Evolutionary conservation across 2,797 vertebrate genomes (phyloP), one percentile per base, ranked within the genome.

Genomic region (Botia kubotai): DNA sequence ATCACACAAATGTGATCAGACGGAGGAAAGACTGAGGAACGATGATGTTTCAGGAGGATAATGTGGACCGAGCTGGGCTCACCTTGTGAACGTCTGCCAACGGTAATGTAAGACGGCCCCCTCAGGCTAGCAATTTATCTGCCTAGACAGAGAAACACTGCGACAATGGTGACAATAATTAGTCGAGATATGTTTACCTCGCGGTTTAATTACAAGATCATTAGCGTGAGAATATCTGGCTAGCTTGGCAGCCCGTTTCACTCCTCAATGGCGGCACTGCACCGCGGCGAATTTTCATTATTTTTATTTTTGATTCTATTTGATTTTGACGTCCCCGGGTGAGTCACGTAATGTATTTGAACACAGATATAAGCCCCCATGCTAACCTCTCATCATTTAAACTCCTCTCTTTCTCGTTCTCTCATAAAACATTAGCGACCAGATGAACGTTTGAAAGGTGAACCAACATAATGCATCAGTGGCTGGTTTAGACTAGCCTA

Each of bases 1-100:
- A 81, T 86, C 46, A 66, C 82, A 65, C 82, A 69, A 67, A 33
- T 74, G 74, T 82, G 81, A 84, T 83, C 81, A 26, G 58, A 77
- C 63, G 82, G 77, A 79, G 81, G 36, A 39, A 50, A 52, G 72
- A 14, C 8, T 68, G 2, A 46, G 65, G 65, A 75, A 78, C 53
- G 66, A 66, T 66, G 77, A n/a, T 72, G 52, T 57, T 67, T 81
- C 39, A 77, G 73, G 43, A 62, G 21, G 50, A 76, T 53, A 66
- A 63, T 29, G 1, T 72, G 23, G 23, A 69, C 77, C 68, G 63
- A 71, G 67, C 46, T 63, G 74, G 50, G 50, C 70, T 74, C 77
- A 2, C 55, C 78, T 72, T 75, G 68, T 8, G 33, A 73, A 68
- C 46, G 57, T 69, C 52, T 73, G 70, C 55, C 66, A 69, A 63